A percentile compares a stretch with the other conserved stretches of the same genome.
These are phyloP conservation scores for Seladonia tumulorum DNA, from an alignment of 2,888 invertebrate genomes.

Conservation along the genomic window DNA sequence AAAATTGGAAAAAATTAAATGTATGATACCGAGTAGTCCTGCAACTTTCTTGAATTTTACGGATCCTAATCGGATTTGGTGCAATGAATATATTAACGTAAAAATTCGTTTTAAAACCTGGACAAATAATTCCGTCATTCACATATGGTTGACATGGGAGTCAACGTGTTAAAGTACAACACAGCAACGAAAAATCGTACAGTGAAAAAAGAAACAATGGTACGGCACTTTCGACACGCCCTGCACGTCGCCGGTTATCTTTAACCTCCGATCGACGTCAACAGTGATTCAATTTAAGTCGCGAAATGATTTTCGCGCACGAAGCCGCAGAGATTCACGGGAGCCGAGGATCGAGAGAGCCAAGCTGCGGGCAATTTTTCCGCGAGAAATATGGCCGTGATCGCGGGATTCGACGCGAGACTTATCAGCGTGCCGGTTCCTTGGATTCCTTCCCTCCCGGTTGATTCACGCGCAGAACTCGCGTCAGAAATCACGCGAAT, in stretches of 20 bases:
- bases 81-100: no score
- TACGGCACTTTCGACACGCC: neutral
- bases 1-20: no score
- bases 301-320: neutral
- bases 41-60: no score
- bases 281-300: neutral
- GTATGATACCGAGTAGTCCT: no score
- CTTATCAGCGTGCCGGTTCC: conserved; percentile 19
- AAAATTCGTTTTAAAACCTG: no score
- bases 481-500: conserved; percentile 27
- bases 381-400: neutral
- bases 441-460: neutral
- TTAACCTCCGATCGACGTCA: neutral
- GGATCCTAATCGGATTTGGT: no score
- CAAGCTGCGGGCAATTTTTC: conserved; percentile 7
- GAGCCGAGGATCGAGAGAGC: neutral
- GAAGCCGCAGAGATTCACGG: neutral
- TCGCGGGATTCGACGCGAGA: conserved; percentile 5
- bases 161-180: no score
- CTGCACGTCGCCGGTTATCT: neutral
- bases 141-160: no score
- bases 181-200: no score
- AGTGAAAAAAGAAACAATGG: no score
- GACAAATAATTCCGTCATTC: no score
- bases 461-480: neutral